Conservation (phyloP, 2,113 vertebrate species). For the Cettia cetti region DNA sequence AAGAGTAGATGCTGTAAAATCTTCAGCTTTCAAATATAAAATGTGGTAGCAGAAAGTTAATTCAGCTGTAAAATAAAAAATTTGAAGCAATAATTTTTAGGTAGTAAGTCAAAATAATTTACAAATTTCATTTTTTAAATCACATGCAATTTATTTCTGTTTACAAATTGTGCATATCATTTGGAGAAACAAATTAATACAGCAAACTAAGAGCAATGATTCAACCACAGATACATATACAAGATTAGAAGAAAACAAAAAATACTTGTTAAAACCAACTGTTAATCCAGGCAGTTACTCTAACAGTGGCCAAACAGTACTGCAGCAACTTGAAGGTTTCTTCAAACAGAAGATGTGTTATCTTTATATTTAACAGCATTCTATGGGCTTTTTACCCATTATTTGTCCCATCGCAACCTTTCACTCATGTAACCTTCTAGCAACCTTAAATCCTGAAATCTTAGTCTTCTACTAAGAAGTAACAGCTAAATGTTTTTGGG, state of each 20-base stretch:
- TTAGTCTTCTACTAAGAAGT: background rate
- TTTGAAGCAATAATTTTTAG: background rate
- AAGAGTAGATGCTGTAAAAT: background rate
- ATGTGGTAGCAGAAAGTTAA: background rate
- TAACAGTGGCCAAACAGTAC: background rate
- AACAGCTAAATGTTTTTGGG: background rate
- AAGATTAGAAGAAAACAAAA: background rate
- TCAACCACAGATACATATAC: background rate
- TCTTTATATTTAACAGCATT: background rate
- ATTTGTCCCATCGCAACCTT: fast-evolving
- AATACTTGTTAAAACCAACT: background rate
- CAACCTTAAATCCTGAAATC: background rate
- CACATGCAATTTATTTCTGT: background rate
- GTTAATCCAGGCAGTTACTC: background rate
- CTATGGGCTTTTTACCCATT: background rate
- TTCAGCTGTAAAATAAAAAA: background rate
- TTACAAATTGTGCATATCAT: background rate
- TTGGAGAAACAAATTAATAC: background rate
- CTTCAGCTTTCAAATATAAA: background rate
- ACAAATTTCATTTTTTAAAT: background rate
- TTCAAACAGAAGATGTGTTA: background rate
- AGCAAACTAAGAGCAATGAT: background rate
- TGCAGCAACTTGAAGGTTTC: background rate
- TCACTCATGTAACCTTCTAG: background rate
- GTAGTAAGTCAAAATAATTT: background rate